These are phyloP conservation scores for Dendroctonus valens DNA, from an alignment of 1,140 invertebrate species.

Conservation along the genomic window DNA sequence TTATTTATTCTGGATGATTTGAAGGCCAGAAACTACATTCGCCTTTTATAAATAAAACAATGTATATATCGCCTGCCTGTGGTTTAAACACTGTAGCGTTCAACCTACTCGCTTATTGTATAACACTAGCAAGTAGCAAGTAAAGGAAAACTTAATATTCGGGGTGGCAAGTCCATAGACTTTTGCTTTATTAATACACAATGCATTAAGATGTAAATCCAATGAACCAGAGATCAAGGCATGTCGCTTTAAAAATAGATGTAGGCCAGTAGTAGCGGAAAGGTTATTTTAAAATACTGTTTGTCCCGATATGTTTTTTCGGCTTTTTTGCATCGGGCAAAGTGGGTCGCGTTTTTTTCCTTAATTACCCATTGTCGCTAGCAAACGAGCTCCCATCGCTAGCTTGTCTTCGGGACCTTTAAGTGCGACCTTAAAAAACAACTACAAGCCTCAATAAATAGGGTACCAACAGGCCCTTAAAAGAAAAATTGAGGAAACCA, in stretches of 20 bases:
- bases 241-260: constrained; percentile 24
- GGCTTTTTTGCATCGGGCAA: background rate
- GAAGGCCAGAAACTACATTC: constrained; percentile 12
- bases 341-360: constrained; percentile 8
- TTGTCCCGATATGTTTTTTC: constrained; percentile 15
- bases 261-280: constrained; percentile 25
- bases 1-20: constrained; percentile 4
- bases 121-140: background rate
- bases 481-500: no score
- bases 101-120: background rate
- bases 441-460: no score
- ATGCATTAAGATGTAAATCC: constrained; percentile 20
- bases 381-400: background rate
- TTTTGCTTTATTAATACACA: background rate
- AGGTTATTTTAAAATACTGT: constrained; percentile 24
- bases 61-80: background rate
- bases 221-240: constrained; percentile 14
- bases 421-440: no score
- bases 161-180: background rate
- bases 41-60: constrained; percentile 17
- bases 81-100: background rate
- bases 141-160: background rate
- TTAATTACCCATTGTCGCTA: background rate
- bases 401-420: background rate
- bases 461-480: no score